These are phyloP conservation scores for Platyrinchus mystaceus DNA, from an alignment of 2,797 vertebrate genomes.

Conservation along the genomic window DNA sequence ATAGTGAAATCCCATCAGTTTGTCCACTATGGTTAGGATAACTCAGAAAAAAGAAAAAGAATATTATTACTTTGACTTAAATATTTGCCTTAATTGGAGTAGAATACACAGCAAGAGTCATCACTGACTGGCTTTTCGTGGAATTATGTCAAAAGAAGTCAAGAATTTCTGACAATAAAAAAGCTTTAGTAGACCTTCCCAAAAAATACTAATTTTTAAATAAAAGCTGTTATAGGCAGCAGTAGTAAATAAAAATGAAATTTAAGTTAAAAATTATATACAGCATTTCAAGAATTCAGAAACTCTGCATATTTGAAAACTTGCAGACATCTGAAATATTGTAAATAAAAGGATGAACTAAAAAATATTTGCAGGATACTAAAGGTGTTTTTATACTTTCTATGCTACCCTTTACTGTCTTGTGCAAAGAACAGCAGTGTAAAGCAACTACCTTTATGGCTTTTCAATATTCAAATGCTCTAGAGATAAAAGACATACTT, in stretches of 20 bases:
- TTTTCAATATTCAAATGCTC: not conserved
- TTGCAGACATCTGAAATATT: not conserved
- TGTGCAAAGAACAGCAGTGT: not conserved
- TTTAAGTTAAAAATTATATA: not conserved
- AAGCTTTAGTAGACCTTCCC: not conserved
- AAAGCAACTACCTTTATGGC: not conserved
- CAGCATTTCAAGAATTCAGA: not conserved
- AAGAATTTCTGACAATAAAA: not conserved
- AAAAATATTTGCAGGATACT: not conserved
- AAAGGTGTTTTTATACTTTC: not conserved
- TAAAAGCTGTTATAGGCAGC: not conserved
- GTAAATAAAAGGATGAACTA: not conserved
- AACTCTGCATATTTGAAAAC: not conserved
- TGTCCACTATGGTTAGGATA: fast-evolving
- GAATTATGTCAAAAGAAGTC: not conserved
- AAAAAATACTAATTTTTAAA: not conserved
- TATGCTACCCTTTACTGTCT: not conserved
- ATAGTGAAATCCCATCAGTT: not conserved
- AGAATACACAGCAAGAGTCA: not conserved
- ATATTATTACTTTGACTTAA: not conserved
- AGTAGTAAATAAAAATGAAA: not conserved
- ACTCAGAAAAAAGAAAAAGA: fast-evolving
- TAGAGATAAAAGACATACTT: not conserved
- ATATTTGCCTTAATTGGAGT: not conserved
- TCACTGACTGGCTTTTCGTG: not conserved